Base-by-base conservation (phyloP, 2,888 invertebrate genomes). In the Chrysodeixis includens region DNA sequence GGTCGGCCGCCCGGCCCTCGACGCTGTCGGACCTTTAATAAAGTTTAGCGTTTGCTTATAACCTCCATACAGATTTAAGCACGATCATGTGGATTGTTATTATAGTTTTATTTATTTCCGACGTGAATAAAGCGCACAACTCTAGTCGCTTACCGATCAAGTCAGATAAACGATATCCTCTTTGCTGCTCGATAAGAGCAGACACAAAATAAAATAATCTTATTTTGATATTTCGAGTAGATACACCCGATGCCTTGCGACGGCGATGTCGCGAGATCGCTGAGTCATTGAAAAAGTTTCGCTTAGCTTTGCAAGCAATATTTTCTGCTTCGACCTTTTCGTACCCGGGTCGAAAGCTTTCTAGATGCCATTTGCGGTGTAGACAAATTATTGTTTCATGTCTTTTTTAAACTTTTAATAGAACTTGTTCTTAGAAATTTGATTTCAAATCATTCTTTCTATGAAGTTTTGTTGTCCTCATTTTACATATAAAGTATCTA, bases 231-330 rank as follows among this genome's bases (percentile, higher is more conserved):
- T 89, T 90, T 89, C 83, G 84, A 83, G 81, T 84, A 87, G 86
- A 89, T 88, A 88, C 83, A 82, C 74, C 76, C 81, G 84, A 85
- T 85, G 83, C 76, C 81, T 83, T 81, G 88, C 85, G 79, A 81
- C 79, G 82, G 59, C 56, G 63, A 71, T 76, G 82, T 86, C 85
- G 86, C 81, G 78, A 84, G 88, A 88, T 85, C 83, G 90, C 85
- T 80, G 88, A 90, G 83, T 92, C 90, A 89, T 90, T 87, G 89
- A 86, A 86, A 88, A 91, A 90, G 86, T 91, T 90, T 85, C 82
- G 88, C 88, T 90, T 83, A 83, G 86, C 86, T 88, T 83, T 79
- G 85, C 82, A 86, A 49, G 85, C 80, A 84, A 90, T 89, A 90
- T 92, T 90, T 90, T 89, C 85, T 84, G 74, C 74, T 79, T 77